Conservation (phyloP, 2,797 vertebrate species). For the Onychomys leucogaster region DNA sequence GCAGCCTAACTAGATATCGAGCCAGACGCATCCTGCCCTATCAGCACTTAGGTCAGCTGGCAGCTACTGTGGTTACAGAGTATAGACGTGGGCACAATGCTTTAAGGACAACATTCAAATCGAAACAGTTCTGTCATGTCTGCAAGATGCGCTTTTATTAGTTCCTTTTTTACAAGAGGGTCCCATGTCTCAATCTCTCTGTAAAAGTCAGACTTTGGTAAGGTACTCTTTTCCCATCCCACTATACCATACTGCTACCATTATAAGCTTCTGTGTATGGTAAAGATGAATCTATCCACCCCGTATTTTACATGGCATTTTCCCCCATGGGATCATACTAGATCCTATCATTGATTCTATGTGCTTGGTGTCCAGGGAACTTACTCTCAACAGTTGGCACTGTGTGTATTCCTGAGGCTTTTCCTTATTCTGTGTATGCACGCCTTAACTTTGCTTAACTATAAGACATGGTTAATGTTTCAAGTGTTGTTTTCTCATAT, state of each 20-base stretch:
- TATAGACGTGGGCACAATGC: background rate
- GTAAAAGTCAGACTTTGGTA: background rate
- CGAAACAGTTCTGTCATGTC: background rate
- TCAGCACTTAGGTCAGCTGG: background rate
- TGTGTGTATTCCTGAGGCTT: no score
- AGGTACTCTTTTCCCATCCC: background rate
- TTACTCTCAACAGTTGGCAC: background rate
- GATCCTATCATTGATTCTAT: background rate
- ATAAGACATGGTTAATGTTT: no score
- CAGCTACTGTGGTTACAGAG: background rate
- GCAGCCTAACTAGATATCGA: background rate
- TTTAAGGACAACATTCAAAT: background rate
- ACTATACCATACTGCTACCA: background rate
- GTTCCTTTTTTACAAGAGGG: background rate
- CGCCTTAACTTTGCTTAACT: no score
- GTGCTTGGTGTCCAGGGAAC: background rate
- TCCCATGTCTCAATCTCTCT: background rate
- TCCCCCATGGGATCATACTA: background rate
- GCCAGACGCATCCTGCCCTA: background rate
- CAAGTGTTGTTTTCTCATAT: no score
- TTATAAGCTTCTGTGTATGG: background rate
- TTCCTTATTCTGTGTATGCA: no score
- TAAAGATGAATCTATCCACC: background rate
- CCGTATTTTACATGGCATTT: background rate
- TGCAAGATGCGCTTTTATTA: background rate